Percentiles rank a stretch among this genome's conserved stretches.
Evolutionary conservation across 2,113 vertebrate species (phyloP).

Genomic region (Sorex araneus): DNA sequence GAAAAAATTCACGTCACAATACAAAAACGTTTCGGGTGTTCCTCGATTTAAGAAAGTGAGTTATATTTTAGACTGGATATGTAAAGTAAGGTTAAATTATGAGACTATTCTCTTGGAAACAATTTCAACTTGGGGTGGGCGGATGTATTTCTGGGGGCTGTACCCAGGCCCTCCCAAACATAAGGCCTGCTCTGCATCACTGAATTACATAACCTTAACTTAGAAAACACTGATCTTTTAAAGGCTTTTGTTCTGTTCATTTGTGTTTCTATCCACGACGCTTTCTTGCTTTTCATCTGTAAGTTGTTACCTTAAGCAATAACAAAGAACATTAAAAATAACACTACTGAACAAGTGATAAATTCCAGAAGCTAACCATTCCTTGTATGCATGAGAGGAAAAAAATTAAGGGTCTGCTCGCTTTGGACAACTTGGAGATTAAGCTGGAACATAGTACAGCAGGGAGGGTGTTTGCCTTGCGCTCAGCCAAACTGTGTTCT

Average conservation of each 20-base stretch:
- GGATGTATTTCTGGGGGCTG: not conserved
- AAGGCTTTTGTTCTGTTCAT: not conserved
- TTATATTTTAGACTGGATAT: conserved; percentile 37
- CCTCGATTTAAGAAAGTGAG: not conserved
- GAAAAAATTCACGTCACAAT: conserved; percentile 34
- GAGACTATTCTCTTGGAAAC: conserved; percentile 29
- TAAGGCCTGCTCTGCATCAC: no score
- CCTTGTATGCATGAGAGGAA: not conserved
- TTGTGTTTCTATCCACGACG: conserved; percentile 18
- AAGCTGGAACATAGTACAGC: no score
- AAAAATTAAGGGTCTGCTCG: conserved; percentile 9
- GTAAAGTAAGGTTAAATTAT: conserved; percentile 43
- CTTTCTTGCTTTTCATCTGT: conserved; percentile 50
- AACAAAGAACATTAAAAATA: conserved; percentile 31
- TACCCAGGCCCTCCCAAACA: no score
- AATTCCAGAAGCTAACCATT: not conserved
- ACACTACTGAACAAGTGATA: conserved; percentile 16
- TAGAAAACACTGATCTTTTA: conserved; percentile 23
- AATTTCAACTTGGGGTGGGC: not conserved
- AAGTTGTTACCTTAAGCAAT: conserved; percentile 39
- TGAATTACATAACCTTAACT: no score
- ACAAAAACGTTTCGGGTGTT: conserved; percentile 42
- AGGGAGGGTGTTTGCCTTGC: not conserved
- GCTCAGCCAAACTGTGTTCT: not conserved
- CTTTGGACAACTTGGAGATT: no score